Conservation (phyloP, 2,888 invertebrate species). For the Idaea biselata region DNA sequence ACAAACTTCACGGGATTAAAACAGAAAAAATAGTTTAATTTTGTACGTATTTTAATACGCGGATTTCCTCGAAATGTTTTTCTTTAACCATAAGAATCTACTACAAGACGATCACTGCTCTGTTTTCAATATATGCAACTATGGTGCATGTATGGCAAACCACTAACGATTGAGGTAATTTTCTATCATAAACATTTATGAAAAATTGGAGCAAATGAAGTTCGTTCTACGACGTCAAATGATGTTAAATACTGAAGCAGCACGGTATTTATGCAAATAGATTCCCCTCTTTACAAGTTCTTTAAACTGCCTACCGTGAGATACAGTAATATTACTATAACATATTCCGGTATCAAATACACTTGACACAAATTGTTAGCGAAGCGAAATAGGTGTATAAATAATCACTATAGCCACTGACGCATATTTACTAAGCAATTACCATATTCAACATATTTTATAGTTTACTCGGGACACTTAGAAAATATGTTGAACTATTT, state of each 20-base stretch:
- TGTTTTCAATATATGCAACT: no score
- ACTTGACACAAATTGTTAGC: slow-evolving; percentile 26
- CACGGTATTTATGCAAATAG: not conserved
- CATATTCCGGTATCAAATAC: slow-evolving; percentile 23
- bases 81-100: no score
- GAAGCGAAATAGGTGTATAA: slow-evolving; percentile 22
- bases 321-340: slow-evolving; percentile 19
- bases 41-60: no score
- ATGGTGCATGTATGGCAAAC: not conserved
- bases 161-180: not conserved
- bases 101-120: no score
- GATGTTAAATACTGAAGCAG: not conserved
- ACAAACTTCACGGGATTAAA: no score
- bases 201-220: not conserved
- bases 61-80: no score
- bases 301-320: slow-evolving; percentile 10
- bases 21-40: no score
- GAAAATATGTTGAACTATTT: slow-evolving; percentile 17
- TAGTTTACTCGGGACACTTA: slow-evolving; percentile 26
- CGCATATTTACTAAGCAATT: slow-evolving; percentile 27
- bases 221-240: not conserved
- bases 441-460: slow-evolving; percentile 25
- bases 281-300: not conserved
- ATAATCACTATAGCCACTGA: slow-evolving; percentile 25
- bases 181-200: not conserved